These are phyloP conservation scores for Phylloscopus trochilus DNA, from an alignment of 2,113 vertebrate species.

Conservation along the genomic window DNA sequence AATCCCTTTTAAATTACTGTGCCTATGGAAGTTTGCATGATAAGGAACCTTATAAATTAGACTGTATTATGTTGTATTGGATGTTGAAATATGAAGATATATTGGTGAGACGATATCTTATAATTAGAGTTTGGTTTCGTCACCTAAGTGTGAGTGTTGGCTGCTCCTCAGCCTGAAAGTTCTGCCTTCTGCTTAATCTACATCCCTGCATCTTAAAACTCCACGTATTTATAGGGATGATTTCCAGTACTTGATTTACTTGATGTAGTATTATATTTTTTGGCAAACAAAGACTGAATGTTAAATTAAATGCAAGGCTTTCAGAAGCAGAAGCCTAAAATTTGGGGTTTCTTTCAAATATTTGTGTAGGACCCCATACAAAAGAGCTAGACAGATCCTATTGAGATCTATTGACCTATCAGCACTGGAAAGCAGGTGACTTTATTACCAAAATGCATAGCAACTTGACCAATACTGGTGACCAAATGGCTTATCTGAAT, in stretches of 20 bases:
- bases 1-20: conserved; percentile 65
- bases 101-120: background rate
- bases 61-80: conserved; percentile 22
- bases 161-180: background rate
- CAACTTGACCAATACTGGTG: background rate
- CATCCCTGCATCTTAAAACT: background rate
- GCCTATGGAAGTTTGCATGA: conserved; percentile 45
- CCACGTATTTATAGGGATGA: background rate
- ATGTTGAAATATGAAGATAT: conserved; percentile 6
- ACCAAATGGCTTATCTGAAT: background rate
- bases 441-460: background rate
- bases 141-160: background rate
- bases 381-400: background rate
- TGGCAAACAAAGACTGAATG: background rate
- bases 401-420: background rate
- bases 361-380: background rate
- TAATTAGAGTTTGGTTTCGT: conserved; percentile 45
- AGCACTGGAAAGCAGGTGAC: background rate
- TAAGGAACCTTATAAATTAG: conserved; percentile 50
- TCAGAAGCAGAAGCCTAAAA: background rate
- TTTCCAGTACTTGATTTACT: background rate
- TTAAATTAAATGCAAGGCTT: background rate
- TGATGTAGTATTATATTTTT: background rate
- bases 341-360: background rate
- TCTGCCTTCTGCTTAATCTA: background rate